These are phyloP conservation scores for Hoplostethus atlanticus DNA, from an alignment of 2,797 vertebrate genomes.

Conservation along the genomic window DNA sequence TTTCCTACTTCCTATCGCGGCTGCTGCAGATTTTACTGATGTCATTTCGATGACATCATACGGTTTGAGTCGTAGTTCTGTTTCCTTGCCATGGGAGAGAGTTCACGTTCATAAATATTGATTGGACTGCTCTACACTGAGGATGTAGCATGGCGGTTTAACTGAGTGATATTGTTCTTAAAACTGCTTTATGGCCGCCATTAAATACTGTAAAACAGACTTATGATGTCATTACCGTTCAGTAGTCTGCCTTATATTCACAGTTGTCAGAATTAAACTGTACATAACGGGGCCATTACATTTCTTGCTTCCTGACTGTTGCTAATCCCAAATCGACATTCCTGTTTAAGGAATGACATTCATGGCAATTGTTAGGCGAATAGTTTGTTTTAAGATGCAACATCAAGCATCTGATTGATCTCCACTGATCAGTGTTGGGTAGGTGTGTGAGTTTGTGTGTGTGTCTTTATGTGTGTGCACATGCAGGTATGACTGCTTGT, in stretches of 20 bases:
- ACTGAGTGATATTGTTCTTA: slow-evolving; percentile 50
- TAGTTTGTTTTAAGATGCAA: slow-evolving; percentile 81
- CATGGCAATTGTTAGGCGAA: slow-evolving; percentile 74
- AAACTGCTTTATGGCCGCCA: slow-evolving; percentile 53
- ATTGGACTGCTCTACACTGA: slow-evolving; percentile 22
- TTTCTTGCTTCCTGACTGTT: slow-evolving; percentile 77
- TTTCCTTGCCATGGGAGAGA: slow-evolving; percentile 1
- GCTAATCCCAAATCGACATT: slow-evolving; percentile 80
- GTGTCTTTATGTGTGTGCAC: slow-evolving; percentile 24
- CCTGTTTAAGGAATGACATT: slow-evolving; percentile 72
- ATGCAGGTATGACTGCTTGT: slow-evolving; percentile 4
- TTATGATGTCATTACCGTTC: slow-evolving; percentile 77
- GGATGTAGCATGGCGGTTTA: slow-evolving; percentile 19
- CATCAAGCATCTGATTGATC: slow-evolving; percentile 76
- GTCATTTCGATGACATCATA: background rate
- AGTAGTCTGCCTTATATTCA: slow-evolving; percentile 77
- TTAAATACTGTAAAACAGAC: slow-evolving; percentile 64
- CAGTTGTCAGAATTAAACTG: slow-evolving; percentile 83
- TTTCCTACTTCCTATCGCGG: no score
- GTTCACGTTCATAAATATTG: background rate
- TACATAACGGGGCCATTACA: slow-evolving; percentile 78
- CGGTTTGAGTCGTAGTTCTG: background rate
- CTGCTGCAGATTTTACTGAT: background rate
- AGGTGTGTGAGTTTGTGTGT: slow-evolving; percentile 39
- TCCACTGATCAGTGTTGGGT: slow-evolving; percentile 65